phyloP scores from a whole-genome alignment of 2,113 vertebrate genomes.

The Lepisosteus osseus region DNA sequence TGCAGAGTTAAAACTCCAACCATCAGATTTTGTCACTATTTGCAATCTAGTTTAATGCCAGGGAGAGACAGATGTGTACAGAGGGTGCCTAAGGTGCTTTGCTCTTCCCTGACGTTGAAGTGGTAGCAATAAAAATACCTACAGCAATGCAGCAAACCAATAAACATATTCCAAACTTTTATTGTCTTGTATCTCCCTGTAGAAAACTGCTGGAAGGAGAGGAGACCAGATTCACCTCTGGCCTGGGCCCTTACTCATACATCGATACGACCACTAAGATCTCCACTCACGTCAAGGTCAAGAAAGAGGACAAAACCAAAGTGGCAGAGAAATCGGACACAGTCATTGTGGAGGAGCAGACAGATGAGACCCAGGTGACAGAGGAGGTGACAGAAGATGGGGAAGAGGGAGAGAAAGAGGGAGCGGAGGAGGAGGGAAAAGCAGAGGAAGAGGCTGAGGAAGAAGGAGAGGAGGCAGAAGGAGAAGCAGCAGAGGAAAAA shows the following conservation, averaged over 20 bases:
- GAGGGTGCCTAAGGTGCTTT: no score
- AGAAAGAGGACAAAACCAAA: slow-evolving; percentile 75
- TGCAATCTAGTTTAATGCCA: no score
- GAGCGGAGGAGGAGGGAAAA: slow-evolving; percentile 36
- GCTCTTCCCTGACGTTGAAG: no score
- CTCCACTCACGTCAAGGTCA: slow-evolving; percentile 72
- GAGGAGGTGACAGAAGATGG: slow-evolving; percentile 86
- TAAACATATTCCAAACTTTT: not conserved
- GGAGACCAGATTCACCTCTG: slow-evolving; percentile 79
- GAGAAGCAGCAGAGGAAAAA: slow-evolving; percentile 18
- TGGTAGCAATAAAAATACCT: no score
- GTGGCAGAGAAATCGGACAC: slow-evolving; percentile 79
- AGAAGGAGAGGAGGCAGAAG: slow-evolving; percentile 30
- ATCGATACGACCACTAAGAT: slow-evolving; percentile 64
- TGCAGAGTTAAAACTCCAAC: no score
- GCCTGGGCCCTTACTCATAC: slow-evolving; percentile 73
- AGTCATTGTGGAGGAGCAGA: slow-evolving; percentile 86
- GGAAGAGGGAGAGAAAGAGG: slow-evolving; percentile 61
- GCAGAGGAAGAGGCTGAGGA: slow-evolving; percentile 30
- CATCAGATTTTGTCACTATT: no score
- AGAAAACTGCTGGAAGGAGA: slow-evolving; percentile 92
- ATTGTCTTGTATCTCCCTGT: slow-evolving; percentile 37
- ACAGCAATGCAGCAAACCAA: no score
- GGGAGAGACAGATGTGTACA: no score
- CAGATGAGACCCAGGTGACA: slow-evolving; percentile 80